Evolutionary conservation across 2,113 vertebrate genomes (phyloP).

Genomic region (Callipepla squamata): DNA sequence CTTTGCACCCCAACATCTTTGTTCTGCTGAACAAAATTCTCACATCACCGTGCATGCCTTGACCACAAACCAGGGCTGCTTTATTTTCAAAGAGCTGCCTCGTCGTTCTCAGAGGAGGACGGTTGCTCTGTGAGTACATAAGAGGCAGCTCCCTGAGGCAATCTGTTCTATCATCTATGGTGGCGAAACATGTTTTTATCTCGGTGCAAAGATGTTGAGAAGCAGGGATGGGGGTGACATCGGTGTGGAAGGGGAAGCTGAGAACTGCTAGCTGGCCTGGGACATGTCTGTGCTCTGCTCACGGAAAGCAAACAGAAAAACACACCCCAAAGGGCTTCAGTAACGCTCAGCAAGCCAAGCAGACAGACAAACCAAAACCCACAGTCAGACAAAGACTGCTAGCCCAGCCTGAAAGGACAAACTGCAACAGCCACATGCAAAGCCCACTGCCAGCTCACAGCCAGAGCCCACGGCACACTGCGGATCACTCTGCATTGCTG

Average conservation of each 20-base stretch:
- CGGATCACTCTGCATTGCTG: not conserved
- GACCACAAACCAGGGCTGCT: not conserved
- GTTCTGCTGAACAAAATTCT: not conserved
- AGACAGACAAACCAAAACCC: not conserved
- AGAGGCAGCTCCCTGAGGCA: not conserved
- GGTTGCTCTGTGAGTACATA: not conserved
- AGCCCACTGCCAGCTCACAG: not conserved
- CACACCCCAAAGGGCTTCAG: not conserved
- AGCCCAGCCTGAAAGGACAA: not conserved
- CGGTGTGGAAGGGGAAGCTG: not conserved
- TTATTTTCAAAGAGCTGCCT: not conserved
- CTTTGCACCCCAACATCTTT: not conserved
- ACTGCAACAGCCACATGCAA: not conserved
- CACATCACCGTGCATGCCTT: not conserved
- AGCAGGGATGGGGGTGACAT: not conserved
- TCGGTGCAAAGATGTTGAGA: not conserved
- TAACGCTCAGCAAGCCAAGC: not conserved
- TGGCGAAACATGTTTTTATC: not conserved
- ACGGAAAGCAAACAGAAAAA: not conserved
- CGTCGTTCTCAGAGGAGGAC: not conserved
- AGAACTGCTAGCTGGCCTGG: not conserved
- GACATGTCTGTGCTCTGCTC: conserved; percentile 16
- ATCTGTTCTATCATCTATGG: not conserved
- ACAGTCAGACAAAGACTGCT: not conserved
- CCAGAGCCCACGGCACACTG: not conserved